Evolutionary conservation across 2,113 vertebrate species (phyloP).

Genomic region (Anguilla rostrata): DNA sequence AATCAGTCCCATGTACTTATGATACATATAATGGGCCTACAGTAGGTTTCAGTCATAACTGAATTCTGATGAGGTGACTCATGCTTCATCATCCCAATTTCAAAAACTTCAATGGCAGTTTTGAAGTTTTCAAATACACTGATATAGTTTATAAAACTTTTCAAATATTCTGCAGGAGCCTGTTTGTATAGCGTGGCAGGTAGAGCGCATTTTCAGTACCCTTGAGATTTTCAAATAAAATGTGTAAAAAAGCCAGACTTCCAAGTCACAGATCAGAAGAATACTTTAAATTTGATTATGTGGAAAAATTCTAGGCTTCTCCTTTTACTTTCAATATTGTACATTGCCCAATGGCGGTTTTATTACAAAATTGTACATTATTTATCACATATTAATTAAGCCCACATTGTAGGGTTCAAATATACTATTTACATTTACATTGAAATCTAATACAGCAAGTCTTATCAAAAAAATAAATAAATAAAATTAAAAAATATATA

Average conservation of each 20-base stretch:
- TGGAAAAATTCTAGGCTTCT: neutral
- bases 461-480: neutral
- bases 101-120: too few relatives aligned
- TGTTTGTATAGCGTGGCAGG: neutral
- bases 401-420: neutral
- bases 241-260: neutral
- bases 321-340: neutral
- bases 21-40: neutral
- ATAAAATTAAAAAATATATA: neutral
- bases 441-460: neutral
- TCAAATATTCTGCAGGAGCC: neutral
- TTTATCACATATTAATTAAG: neutral
- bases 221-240: neutral
- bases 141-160: neutral
- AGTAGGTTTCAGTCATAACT: too few relatives aligned
- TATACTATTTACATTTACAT: neutral
- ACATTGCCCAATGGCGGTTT: neutral
- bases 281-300: slow-evolving; percentile 1
- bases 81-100: too few relatives aligned
- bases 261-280: neutral
- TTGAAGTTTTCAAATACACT: too few relatives aligned
- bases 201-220: neutral
- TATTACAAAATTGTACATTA: neutral
- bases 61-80: too few relatives aligned
- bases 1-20: neutral